Percentiles rank a stretch among this genome's conserved stretches.
phyloP scores from a whole-genome alignment of 1,140 invertebrate species.

The Drosophila ambigua region DNA sequence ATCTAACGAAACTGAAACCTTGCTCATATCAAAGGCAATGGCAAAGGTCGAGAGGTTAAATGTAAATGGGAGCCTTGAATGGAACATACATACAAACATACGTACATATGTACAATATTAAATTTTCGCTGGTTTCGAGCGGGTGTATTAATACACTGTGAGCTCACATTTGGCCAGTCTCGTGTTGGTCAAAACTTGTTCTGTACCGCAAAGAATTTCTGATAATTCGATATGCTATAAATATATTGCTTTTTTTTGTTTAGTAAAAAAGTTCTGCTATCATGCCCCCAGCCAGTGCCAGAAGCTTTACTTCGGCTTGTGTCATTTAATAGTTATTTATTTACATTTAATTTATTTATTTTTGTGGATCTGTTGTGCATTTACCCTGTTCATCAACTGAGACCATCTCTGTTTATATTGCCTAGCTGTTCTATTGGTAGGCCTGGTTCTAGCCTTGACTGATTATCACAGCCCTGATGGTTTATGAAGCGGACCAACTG shows the following conservation, averaged over 20 bases:
- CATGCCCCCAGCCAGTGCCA: neutral
- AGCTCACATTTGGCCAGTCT: slow-evolving; percentile 33
- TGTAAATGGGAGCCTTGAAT: slow-evolving; percentile 27
- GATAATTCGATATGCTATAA: slow-evolving; percentile 25
- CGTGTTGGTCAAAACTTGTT: slow-evolving; percentile 43
- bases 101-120: neutral
- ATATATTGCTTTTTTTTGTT: slow-evolving; percentile 15
- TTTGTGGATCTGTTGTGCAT: too few species aligned
- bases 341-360: too few species aligned
- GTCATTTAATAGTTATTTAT: too few species aligned
- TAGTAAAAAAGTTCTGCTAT: slow-evolving; percentile 2
- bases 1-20: neutral
- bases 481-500: slow-evolving; percentile 31
- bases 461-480: slow-evolving; percentile 23
- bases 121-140: slow-evolving; percentile 10
- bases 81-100: neutral
- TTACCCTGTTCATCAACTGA: too few species aligned
- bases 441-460: slow-evolving; percentile 18
- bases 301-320: neutral
- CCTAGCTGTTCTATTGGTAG: too few species aligned
- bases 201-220: slow-evolving; percentile 20
- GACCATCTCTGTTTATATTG: too few species aligned
- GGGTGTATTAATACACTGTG: slow-evolving; percentile 31
- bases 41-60: slow-evolving; percentile 41
- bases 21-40: neutral